These are phyloP conservation scores for Lapara coniferarum DNA, from an alignment of 2,888 invertebrate species.

Conservation along the genomic window DNA sequence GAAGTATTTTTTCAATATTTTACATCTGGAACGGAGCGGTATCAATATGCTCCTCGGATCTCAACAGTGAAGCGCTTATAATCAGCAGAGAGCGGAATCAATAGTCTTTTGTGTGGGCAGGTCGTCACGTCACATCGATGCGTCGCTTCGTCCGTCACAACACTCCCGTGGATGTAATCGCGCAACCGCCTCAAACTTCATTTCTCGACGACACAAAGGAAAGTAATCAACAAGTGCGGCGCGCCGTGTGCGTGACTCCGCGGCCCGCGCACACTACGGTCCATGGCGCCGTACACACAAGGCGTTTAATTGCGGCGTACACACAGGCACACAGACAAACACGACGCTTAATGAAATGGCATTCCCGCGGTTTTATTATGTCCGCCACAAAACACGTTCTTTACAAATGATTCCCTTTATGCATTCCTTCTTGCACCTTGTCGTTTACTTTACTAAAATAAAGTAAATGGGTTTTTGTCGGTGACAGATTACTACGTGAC, in stretches of 20 bases:
- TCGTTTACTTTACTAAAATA: background rate
- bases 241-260: background rate
- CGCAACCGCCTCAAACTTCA: constrained; percentile 31
- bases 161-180: background rate
- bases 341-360: constrained; percentile 1
- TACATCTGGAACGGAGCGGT: background rate
- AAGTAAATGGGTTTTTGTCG: no score
- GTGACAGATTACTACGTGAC: no score
- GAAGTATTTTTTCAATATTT: background rate
- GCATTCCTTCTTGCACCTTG: background rate
- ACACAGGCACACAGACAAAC: background rate
- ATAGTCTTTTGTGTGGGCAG: background rate
- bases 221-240: constrained; percentile 37
- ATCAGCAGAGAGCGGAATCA: background rate
- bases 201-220: constrained; percentile 34
- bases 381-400: background rate
- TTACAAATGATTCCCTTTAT: background rate
- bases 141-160: constrained; percentile 6
- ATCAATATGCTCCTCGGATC: background rate
- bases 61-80: background rate
- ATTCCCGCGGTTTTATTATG: background rate
- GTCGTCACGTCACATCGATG: background rate
- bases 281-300: background rate
- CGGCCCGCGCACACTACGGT: background rate
- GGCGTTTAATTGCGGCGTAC: constrained; percentile 10